Base-by-base conservation (phyloP, 2,797 vertebrate species). In the Crenuchus spilurus region DNA sequence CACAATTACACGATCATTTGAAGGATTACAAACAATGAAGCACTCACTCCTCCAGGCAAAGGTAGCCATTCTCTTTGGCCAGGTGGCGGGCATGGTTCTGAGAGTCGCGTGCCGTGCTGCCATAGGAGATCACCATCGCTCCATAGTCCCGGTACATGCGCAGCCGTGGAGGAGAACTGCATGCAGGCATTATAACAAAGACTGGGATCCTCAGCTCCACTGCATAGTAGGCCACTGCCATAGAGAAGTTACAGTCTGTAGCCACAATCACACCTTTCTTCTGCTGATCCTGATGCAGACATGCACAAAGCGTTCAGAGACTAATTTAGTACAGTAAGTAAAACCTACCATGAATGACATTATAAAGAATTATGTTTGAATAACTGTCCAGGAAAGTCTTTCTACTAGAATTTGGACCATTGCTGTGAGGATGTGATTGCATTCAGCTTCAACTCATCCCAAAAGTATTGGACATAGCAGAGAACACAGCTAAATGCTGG, bases 11-110 rank as follows among this genome's bases (percentile, higher is more conserved):
- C n/a, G n/a, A n/a, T n/a, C n/a, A n/a, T n/a, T n/a, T n/a, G n/a
- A n/a, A n/a, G n/a, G n/a, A n/a, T n/a, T n/a, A n/a, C n/a, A 42
- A 44, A 33, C 24, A 39, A 3, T 37, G 1, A 51, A 11, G 18
- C 10, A 92, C 95, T 92, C 85, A 97, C 96, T 97, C 96, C 80
- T 97, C 94, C 0, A 97, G 88, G 81, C 91, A 96, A 51, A 96
- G 90, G 86, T 96, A 96, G 30, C 91, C 88, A 0, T 96, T 96
- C 78, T 96, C 94, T 44, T 83, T 89, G 0, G 95, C 94, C 84
- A 97, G 80, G 44, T 92, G 91, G 16, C 90, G 87, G 0, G 95
- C 95, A 0, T 97, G 96, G 4, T 74, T 89, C 82, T 88, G 91
- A 1, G 95, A 90, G 41, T 96, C 95, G 4, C 74, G 89, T 1